Percentiles rank a stretch among this genome's conserved stretches.
These are phyloP conservation scores for Malacosoma neustria DNA, from an alignment of 2,888 invertebrate genomes.

Conservation along the genomic window DNA sequence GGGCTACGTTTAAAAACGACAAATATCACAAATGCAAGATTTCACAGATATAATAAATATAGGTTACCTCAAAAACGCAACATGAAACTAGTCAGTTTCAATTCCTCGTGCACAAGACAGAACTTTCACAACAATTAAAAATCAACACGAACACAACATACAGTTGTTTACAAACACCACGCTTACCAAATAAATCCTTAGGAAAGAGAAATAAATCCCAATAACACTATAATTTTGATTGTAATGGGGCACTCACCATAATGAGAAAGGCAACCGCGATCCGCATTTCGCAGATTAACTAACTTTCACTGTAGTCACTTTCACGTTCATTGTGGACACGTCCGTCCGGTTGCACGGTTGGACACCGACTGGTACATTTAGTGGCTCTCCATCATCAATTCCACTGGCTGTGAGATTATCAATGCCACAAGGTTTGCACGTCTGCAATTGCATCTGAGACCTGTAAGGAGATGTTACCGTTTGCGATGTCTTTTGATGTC, in stretches of 20 bases:
- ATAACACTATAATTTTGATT: background rate
- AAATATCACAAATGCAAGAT: no score
- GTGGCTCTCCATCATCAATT: conserved; percentile 2
- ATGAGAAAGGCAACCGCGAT: conserved; percentile 66
- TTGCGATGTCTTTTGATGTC: conserved; percentile 11
- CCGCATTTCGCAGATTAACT: conserved; percentile 64
- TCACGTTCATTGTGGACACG: conserved; percentile 47
- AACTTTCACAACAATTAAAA: background rate
- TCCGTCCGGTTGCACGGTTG: conserved; percentile 42
- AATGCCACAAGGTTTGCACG: conserved; percentile 32
- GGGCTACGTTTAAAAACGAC: no score
- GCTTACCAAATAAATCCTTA: conserved; percentile 1
- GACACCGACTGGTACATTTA: conserved; percentile 36
- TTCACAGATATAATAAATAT: no score
- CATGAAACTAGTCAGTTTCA: background rate
- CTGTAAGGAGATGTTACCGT: conserved; percentile 43
- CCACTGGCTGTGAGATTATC: conserved; percentile 14
- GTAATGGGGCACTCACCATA: conserved; percentile 61
- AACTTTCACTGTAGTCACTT: conserved; percentile 64
- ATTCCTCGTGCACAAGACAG: background rate
- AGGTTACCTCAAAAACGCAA: background rate
- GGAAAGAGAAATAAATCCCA: background rate
- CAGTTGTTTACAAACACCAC: background rate
- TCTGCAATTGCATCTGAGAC: conserved; percentile 26
- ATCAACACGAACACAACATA: background rate